Percentiles rank a stretch among this genome's conserved stretches.
These are phyloP conservation scores for Crotalus tigris DNA, from an alignment of 2,113 vertebrate genomes.

Conservation along the genomic window DNA sequence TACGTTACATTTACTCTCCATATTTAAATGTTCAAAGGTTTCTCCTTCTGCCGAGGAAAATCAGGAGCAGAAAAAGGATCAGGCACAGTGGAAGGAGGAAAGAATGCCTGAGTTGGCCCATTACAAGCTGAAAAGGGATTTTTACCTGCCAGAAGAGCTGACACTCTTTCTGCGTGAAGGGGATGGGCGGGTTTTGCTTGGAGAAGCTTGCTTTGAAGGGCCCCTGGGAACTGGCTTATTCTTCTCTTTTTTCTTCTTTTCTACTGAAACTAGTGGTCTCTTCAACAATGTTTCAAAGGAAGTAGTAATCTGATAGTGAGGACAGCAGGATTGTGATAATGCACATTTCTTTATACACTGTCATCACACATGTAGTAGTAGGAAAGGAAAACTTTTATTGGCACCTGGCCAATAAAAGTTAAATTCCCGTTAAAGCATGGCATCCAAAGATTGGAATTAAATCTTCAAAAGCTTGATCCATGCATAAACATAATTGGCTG, in stretches of 20 bases:
- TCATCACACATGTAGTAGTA: not conserved
- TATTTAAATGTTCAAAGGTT: not conserved
- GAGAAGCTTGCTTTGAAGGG: not conserved
- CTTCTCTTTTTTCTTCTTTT: not conserved
- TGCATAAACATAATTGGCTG: not conserved
- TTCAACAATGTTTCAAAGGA: not conserved
- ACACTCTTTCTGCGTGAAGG: not conserved
- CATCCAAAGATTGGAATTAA: not conserved
- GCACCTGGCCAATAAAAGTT: not conserved
- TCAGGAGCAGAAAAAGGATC: not conserved
- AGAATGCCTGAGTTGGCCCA: not conserved
- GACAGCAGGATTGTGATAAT: not conserved
- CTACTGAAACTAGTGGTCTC: fast-evolving
- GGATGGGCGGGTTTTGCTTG: fast-evolving
- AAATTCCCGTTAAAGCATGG: not conserved
- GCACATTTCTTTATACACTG: fast-evolving
- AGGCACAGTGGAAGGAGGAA: not conserved
- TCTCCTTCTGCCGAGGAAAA: not conserved
- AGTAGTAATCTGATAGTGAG: not conserved
- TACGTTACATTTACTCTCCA: not conserved
- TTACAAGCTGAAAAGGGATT: not conserved
- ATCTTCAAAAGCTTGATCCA: not conserved
- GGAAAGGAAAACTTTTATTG: not conserved
- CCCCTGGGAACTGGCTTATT: fast-evolving
- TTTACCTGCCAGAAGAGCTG: not conserved